phyloP scores from a whole-genome alignment of 2,113 vertebrate genomes.

The Macrotus californicus region DNA sequence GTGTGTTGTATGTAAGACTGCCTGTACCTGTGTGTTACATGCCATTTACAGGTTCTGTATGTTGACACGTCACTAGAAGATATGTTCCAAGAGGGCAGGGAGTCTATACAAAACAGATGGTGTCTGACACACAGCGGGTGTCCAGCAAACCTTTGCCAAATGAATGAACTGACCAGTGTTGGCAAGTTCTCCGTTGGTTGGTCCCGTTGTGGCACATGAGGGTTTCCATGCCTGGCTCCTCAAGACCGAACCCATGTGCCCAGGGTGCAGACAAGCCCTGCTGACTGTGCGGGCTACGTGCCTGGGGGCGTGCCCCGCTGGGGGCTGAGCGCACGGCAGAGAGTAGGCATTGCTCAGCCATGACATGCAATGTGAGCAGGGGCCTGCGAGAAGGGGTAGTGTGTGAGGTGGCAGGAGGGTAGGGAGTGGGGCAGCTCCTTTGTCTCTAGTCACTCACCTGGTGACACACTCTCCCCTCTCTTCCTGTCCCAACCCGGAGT shows the following conservation, averaged over 20 bases:
- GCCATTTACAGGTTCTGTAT: neutral
- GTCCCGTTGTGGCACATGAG: neutral
- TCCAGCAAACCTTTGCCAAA: neutral
- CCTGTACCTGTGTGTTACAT: neutral
- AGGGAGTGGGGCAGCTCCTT: neutral
- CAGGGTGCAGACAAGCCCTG: neutral
- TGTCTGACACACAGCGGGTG: rapidly evolving
- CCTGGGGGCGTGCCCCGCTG: neutral
- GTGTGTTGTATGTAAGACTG: neutral
- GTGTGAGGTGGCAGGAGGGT: neutral
- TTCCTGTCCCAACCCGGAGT: neutral
- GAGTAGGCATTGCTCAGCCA: neutral
- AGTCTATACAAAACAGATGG: neutral
- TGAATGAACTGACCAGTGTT: neutral
- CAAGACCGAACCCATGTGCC: too few species aligned
- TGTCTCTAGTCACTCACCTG: neutral
- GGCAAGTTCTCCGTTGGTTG: neutral
- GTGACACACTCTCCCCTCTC: neutral
- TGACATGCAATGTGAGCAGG: neutral
- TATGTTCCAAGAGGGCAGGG: neutral
- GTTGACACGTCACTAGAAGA: neutral
- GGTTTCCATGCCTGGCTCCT: neutral
- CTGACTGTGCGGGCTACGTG: neutral
- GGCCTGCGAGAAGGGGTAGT: neutral
- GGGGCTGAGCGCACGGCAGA: neutral